Conservation (phyloP, 2,113 vertebrate genomes). For the Hemiprocne comata region DNA sequence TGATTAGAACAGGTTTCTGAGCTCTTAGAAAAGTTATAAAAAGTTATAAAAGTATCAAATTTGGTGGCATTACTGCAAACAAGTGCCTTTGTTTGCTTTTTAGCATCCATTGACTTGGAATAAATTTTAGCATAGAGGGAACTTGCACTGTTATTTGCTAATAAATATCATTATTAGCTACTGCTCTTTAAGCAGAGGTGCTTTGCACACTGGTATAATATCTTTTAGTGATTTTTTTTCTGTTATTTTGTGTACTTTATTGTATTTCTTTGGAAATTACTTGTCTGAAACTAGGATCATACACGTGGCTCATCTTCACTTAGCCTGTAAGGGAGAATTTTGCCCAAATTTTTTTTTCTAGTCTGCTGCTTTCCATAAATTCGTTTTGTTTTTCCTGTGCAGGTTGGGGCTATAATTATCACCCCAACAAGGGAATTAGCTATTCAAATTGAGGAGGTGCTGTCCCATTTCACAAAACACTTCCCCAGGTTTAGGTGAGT, state of each 20-base stretch:
- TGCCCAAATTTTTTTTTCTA: not conserved
- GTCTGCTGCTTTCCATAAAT: not conserved
- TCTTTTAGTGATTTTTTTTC: not conserved
- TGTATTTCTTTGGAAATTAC: not conserved
- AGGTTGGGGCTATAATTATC: conserved; percentile 93
- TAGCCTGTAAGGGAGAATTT: not conserved
- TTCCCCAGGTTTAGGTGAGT: conserved; percentile 90
- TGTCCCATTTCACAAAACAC: conserved; percentile 82
- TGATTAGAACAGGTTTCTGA: not conserved
- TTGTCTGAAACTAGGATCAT: not conserved
- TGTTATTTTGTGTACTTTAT: not conserved
- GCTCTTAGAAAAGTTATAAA: not conserved
- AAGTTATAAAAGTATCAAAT: not conserved
- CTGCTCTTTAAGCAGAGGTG: not conserved
- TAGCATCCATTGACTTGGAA: not conserved
- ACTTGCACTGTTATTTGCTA: not conserved
- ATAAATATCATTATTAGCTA: not conserved
- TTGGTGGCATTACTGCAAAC: fast-evolving
- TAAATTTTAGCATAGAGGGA: fast-evolving
- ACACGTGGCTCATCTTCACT: fast-evolving
- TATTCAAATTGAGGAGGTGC: conserved; percentile 91
- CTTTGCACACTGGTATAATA: not conserved
- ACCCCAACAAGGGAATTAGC: conserved; percentile 94
- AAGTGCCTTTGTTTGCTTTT: not conserved
- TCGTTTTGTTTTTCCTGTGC: not conserved